Conservation (phyloP, 2,113 vertebrate species). For the Ancistrus triradiatus region DNA sequence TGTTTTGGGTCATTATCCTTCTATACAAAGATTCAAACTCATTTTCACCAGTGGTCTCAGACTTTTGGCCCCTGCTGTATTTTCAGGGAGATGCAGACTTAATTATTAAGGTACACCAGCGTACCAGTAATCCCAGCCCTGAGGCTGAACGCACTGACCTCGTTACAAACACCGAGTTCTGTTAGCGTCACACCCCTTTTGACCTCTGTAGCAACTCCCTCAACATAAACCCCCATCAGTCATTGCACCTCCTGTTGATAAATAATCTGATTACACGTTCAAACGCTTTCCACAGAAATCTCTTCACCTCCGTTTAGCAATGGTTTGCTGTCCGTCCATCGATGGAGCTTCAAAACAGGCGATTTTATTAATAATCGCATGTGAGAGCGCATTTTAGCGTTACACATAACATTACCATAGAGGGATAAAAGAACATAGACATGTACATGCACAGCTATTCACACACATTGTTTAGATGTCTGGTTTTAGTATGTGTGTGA, state of each 20-base stretch:
- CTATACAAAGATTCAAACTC: no score
- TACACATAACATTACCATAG: constrained; percentile 17
- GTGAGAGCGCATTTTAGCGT: constrained; percentile 1
- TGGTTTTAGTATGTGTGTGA: constrained; percentile 30
- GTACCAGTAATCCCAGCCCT: no score
- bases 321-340: constrained; percentile 6
- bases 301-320: neutral
- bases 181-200: neutral
- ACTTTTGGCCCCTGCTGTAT: no score
- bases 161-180: no score
- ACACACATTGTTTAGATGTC: constrained; percentile 38
- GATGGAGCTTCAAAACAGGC: constrained; percentile 15
- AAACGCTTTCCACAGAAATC: constrained; percentile 4
- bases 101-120: no score
- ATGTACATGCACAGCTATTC: constrained; percentile 12
- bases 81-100: no score
- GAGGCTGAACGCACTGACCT: no score
- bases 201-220: constrained; percentile 17
- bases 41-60: no score
- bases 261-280: constrained; percentile 24
- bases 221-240: constrained; percentile 29
- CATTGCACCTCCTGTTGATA: constrained; percentile 34
- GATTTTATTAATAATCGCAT: constrained; percentile 12
- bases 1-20: no score
- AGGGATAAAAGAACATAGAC: constrained; percentile 31